Base-by-base conservation (phyloP, 1,140 invertebrate genomes). In the Littorina saxatilis region DNA sequence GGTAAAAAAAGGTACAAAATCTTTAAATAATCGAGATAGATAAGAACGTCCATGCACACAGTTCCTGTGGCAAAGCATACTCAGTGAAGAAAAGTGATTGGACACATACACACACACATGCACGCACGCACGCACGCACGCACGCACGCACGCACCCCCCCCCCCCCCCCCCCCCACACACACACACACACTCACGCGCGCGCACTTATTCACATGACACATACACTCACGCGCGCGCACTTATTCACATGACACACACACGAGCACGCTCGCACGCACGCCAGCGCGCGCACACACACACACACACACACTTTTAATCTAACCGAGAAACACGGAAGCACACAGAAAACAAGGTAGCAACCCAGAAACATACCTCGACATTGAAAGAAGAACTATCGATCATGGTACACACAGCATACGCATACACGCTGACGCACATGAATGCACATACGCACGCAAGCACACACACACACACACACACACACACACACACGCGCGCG, bases 101-200 rank as follows among this genome's bases (percentile, higher is more conserved):
- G 7, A 47, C 43, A 58, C 55, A 58, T 13, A 23, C 55, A 58
- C 15, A 5, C n/a, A 58, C 7, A 58, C 7, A 58, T 23, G 4
- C 55, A 27, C 55, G 55, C 55, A 27, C 55, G 55, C 23, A 27
- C 55, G 55, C 55, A 58, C 55, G 55, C 55, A 11, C 55, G 55
- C 23, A 11, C 55, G 55, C 55, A 58, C 55, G 55, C 55, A 58
- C 55, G 55, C 55, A 4, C 55, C 4, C 55, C 4, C 55, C 4
- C 55, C 4, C 55, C 4, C 55, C 4, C 55, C 7, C 43, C 5
- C 43, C 9, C 55, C 9, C 55, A 58, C 55, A 23, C 55, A 58
- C 55, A 58, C 55, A 58, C 55, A 58, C 23, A 58, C 55, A 58
- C 55, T 13, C 55, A 58, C 55, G n/a, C 55, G n/a, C 55, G n/a